These are phyloP conservation scores for Nephrotoma flavescens DNA, from an alignment of 2,888 invertebrate genomes.

Conservation along the genomic window DNA sequence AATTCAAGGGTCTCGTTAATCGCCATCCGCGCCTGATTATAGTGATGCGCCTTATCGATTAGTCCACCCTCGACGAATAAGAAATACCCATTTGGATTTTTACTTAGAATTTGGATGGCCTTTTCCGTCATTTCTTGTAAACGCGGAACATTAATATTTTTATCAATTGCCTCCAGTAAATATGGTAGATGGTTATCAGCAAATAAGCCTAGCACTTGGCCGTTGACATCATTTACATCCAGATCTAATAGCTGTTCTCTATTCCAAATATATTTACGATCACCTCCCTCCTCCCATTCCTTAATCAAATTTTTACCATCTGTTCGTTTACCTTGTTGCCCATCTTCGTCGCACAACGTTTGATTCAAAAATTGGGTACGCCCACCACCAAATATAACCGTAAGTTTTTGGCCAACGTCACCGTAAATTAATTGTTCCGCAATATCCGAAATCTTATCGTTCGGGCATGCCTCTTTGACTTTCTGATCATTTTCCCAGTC, in stretches of 20 bases:
- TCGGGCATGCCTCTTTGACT: slow-evolving; percentile 29
- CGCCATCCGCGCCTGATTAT: slow-evolving; percentile 23
- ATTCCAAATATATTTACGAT: slow-evolving; percentile 35
- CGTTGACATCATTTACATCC: slow-evolving; percentile 29
- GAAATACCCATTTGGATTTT: slow-evolving; percentile 53
- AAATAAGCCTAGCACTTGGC: slow-evolving; percentile 52
- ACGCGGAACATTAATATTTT: slow-evolving; percentile 36
- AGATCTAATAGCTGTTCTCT: slow-evolving; percentile 32
- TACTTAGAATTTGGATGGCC: slow-evolving; percentile 52
- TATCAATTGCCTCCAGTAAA: slow-evolving; percentile 38
- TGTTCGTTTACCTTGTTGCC: slow-evolving; percentile 36
- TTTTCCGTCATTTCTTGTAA: slow-evolving; percentile 67
- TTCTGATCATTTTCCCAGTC: slow-evolving; percentile 57
- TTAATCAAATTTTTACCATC: slow-evolving; percentile 51
- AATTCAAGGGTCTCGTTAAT: slow-evolving; percentile 44
- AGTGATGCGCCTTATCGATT: slow-evolving; percentile 29
- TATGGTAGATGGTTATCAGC: slow-evolving; percentile 51
- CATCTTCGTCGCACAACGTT: slow-evolving; percentile 35
- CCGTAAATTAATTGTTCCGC: slow-evolving; percentile 52
- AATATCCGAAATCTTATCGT: slow-evolving; percentile 48
- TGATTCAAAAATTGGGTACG: slow-evolving; percentile 20
- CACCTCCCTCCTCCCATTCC: slow-evolving; percentile 38
- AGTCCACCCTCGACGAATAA: slow-evolving; percentile 57
- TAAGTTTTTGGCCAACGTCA: slow-evolving; percentile 48
- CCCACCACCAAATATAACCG: slow-evolving; percentile 38